Evolutionary conservation across 2,797 vertebrate genomes (phyloP).

Genomic region (Anolis apletophallus): DNA sequence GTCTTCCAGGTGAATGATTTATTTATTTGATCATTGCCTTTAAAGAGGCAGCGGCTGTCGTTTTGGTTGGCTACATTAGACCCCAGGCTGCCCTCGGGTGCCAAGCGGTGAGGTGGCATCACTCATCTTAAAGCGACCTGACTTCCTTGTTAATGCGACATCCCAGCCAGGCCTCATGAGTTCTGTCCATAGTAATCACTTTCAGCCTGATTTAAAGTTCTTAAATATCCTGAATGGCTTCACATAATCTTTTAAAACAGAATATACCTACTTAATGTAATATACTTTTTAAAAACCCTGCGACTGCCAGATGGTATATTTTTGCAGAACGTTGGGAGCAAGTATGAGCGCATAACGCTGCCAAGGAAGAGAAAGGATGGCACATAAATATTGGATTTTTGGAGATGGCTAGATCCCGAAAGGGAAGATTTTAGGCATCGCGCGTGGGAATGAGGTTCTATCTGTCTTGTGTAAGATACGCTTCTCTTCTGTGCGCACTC

Average conservation of each 20-base stretch:
- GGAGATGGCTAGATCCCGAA: not conserved
- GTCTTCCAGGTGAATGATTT: not conserved
- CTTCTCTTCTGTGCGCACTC: not conserved
- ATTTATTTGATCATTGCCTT: constrained; percentile 11
- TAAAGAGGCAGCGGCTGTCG: not conserved
- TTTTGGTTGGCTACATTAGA: fast-evolving
- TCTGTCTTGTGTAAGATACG: not conserved
- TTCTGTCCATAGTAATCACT: constrained; percentile 65
- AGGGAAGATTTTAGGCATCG: not conserved
- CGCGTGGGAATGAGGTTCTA: not conserved
- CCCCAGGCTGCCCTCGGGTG: too few species aligned
- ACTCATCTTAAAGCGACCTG: constrained; percentile 73
- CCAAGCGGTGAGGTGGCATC: constrained; percentile 34
- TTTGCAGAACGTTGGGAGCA: constrained; percentile 43
- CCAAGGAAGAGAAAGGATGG: constrained; percentile 39
- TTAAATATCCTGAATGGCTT: constrained; percentile 65
- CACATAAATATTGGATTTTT: not conserved
- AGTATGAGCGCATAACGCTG: constrained; percentile 53
- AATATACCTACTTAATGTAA: constrained; percentile 58
- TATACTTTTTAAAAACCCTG: constrained; percentile 65
- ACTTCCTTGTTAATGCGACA: constrained; percentile 65
- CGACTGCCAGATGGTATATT: constrained; percentile 62
- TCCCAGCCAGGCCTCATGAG: constrained; percentile 59
- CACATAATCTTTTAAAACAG: constrained; percentile 63
- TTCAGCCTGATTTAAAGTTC: constrained; percentile 73